phyloP scores from a whole-genome alignment of 2,888 invertebrate species.

The Pandemis cinnamomeana region DNA sequence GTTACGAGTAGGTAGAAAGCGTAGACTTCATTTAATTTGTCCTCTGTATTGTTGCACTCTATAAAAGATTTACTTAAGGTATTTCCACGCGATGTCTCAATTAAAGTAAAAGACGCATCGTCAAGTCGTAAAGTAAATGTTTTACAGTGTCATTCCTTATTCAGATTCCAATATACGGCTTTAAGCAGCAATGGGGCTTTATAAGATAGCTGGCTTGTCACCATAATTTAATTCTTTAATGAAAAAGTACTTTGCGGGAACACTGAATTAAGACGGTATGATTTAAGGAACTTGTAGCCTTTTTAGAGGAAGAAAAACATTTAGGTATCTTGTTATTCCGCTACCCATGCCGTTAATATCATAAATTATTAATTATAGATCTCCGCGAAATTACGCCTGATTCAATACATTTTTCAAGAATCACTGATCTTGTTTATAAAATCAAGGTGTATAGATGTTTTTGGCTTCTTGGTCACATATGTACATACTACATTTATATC shows the following conservation, averaged over 20 bases:
- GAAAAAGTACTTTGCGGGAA: slow-evolving; percentile 13
- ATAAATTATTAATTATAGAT: no score
- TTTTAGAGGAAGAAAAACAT: neutral
- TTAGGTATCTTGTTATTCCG: no score
- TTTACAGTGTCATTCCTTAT: slow-evolving; percentile 23
- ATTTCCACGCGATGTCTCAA: slow-evolving; percentile 28
- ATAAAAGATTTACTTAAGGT: neutral
- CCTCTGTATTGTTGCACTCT: no score
- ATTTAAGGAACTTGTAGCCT: slow-evolving; percentile 20
- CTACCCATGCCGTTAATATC: no score
- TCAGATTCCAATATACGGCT: slow-evolving; percentile 17
- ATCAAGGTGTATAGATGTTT: no score
- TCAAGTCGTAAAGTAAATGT: slow-evolving; percentile 18
- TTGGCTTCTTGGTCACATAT: no score
- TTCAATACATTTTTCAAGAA: no score
- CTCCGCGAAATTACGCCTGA: no score
- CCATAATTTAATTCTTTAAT: slow-evolving; percentile 19
- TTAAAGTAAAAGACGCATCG: slow-evolving; percentile 8
- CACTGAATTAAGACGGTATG: slow-evolving; percentile 21
- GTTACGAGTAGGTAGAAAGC: no score
- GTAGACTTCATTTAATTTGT: no score
- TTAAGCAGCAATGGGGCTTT: slow-evolving; percentile 24
- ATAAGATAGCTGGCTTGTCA: slow-evolving; percentile 21
- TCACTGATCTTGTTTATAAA: no score
- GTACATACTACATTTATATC: no score